Percentiles rank a stretch among this genome's conserved stretches.
These are phyloP conservation scores for Cyphomyrmex costatus DNA, from an alignment of 1,140 invertebrate genomes.

Conservation along the genomic window DNA sequence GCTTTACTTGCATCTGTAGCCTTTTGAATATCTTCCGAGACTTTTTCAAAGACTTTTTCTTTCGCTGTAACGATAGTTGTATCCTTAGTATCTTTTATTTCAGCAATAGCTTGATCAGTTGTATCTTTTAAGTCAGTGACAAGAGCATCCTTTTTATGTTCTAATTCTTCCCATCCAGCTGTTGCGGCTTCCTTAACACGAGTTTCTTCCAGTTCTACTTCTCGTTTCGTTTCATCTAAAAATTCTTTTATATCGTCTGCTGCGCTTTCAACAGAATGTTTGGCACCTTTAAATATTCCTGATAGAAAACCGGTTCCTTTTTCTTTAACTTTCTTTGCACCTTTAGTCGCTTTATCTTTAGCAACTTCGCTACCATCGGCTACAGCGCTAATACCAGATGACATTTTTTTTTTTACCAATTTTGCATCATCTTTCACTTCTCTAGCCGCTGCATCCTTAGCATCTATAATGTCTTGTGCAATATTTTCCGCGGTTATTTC, in stretches of 20 bases:
- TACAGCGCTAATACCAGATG: background rate
- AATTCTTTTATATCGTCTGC: conserved; percentile 75
- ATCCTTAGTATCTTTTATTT: conserved; percentile 55
- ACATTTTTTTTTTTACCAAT: conserved; percentile 10
- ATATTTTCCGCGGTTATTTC: conserved; percentile 39
- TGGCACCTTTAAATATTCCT: conserved; percentile 53
- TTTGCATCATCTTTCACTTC: conserved; percentile 20
- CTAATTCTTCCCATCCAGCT: background rate
- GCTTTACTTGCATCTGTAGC: conserved; percentile 4
- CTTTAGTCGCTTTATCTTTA: conserved; percentile 13
- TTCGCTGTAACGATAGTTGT: conserved; percentile 42
- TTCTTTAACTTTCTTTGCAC: conserved; percentile 21
- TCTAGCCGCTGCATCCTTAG: conserved; percentile 43
- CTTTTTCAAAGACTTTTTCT: conserved; percentile 45
- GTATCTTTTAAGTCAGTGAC: conserved; percentile 14
- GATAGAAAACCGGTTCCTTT: conserved; percentile 52
- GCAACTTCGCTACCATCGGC: background rate
- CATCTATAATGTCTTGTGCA: conserved; percentile 52
- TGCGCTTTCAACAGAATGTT: conserved; percentile 76
- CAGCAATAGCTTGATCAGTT: conserved; percentile 54
- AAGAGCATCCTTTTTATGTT: conserved; percentile 63
- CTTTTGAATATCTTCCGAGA: conserved; percentile 37
- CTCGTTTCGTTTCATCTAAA: conserved; percentile 15
- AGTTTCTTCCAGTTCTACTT: conserved; percentile 32
- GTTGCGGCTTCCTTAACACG: conserved; percentile 56